Evolutionary conservation across 1,140 invertebrate species (phyloP).

Genomic region (Drosophila subpulchrella): DNA sequence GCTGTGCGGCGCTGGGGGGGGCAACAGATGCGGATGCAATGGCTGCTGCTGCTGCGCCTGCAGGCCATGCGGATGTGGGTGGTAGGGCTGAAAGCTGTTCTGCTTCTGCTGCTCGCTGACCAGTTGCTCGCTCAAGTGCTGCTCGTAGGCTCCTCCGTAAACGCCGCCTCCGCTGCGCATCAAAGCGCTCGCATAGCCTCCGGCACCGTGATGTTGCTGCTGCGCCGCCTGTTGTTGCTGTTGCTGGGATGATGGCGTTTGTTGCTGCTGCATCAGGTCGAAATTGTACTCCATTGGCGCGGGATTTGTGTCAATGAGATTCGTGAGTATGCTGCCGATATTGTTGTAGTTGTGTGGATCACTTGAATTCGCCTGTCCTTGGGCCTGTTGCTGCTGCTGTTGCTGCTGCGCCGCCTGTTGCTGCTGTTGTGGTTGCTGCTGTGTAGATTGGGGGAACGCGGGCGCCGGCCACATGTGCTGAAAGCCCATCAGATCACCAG

Average conservation of each 20-base stretch:
- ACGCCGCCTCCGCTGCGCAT: conserved; percentile 65
- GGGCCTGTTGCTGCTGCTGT: conserved; percentile 63
- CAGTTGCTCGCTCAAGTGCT: conserved; percentile 64
- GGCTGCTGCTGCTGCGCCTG: conserved; percentile 55
- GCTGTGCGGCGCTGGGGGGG: conserved; percentile 68
- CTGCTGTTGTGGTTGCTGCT: conserved; percentile 42
- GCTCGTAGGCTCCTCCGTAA: conserved; percentile 71
- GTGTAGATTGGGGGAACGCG: conserved; percentile 35
- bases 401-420: conserved; percentile 24
- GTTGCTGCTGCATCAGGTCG: conserved; percentile 70
- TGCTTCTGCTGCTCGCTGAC: conserved; percentile 80
- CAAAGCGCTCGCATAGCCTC: conserved; percentile 52
- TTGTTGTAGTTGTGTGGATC: conserved; percentile 83
- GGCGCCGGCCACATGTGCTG: conserved; percentile 78
- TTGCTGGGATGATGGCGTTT: conserved; percentile 50
- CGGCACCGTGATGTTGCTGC: conserved; percentile 67
- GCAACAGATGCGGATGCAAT: conserved; percentile 63
- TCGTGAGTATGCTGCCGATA: conserved; percentile 84
- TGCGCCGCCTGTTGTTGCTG: conserved; percentile 62
- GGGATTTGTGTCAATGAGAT: conserved; percentile 83
- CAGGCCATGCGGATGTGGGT: conserved; percentile 64
- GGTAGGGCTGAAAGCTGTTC: conserved; percentile 82
- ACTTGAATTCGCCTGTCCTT: conserved; percentile 49
- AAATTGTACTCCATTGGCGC: conserved; percentile 81
- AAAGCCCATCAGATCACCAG: conserved; percentile 74